Evolutionary conservation across 2,113 vertebrate genomes (phyloP).

Genomic region (Nicator chloris): DNA sequence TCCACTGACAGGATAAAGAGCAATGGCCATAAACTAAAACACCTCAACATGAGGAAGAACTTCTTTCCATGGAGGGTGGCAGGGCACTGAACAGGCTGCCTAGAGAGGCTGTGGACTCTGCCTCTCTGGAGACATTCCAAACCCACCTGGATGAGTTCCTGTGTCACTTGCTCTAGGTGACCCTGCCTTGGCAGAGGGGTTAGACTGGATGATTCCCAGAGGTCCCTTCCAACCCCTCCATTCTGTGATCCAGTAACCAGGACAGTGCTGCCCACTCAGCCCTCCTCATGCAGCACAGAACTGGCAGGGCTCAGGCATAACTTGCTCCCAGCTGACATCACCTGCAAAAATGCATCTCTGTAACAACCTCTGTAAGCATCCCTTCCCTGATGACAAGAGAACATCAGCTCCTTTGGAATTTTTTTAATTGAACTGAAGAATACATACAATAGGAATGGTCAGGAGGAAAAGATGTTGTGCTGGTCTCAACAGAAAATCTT

Average conservation of each 20-base stretch:
- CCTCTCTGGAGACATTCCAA: background rate
- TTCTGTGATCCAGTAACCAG: background rate
- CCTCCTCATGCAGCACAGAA: background rate
- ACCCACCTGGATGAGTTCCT: background rate
- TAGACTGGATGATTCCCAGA: background rate
- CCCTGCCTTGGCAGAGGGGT: background rate
- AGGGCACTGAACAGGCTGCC: background rate
- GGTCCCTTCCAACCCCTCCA: background rate
- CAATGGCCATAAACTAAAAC: background rate
- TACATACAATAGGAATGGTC: background rate
- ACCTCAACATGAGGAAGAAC: background rate
- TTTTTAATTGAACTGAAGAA: background rate
- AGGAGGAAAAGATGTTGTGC: background rate
- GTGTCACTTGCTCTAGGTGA: background rate
- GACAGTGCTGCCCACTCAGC: background rate
- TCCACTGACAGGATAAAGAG: background rate
- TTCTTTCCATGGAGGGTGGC: background rate
- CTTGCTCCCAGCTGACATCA: background rate
- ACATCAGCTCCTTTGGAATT: background rate
- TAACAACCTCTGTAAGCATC: background rate
- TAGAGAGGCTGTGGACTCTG: background rate
- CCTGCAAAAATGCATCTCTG: background rate
- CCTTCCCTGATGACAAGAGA: background rate
- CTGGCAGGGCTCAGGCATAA: background rate
- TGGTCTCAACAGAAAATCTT: background rate